These are phyloP conservation scores for Musca vetustissima DNA, from an alignment of 1,140 invertebrate species.

Conservation along the genomic window DNA sequence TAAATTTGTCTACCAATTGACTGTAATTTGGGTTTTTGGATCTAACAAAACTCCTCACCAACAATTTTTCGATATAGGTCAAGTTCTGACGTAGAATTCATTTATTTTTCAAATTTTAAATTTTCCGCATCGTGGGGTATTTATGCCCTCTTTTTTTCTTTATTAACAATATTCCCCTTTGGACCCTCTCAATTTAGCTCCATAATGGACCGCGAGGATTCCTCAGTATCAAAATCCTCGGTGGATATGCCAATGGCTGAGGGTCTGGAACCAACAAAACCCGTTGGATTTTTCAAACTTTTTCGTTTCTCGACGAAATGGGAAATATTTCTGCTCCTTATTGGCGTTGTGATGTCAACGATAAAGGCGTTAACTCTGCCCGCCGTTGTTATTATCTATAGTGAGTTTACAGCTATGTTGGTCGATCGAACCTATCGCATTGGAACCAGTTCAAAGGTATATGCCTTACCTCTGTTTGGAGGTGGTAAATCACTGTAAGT, in stretches of 20 bases:
- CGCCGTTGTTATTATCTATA: conserved; percentile 71
- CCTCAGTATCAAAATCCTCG: conserved; percentile 33
- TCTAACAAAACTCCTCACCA: too few species aligned
- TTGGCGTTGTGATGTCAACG: conserved; percentile 62
- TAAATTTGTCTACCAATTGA: too few species aligned
- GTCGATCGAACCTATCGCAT: conserved; percentile 58
- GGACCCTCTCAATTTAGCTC: background rate
- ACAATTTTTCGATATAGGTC: too few species aligned
- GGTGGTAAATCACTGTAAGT: conserved; percentile 62
- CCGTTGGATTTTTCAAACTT: conserved; percentile 44
- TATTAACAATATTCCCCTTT: too few species aligned
- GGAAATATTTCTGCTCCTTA: conserved; percentile 61
- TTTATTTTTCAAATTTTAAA: too few species aligned
- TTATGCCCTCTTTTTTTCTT: too few species aligned
- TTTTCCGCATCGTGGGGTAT: too few species aligned
- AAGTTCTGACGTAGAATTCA: too few species aligned
- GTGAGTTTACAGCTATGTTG: conserved; percentile 67
- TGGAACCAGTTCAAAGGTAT: conserved; percentile 54
- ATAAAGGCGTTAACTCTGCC: conserved; percentile 67
- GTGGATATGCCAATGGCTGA: conserved; percentile 38
- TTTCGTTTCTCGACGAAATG: conserved; percentile 66
- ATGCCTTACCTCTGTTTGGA: conserved; percentile 57
- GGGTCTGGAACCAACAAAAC: conserved; percentile 40
- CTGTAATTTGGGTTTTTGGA: too few species aligned
- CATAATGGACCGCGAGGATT: conserved; percentile 44